A percentile compares a stretch with the other conserved stretches of the same genome.
phyloP scores from a whole-genome alignment of 2,797 vertebrate species.

The Vireo griseus region DNA sequence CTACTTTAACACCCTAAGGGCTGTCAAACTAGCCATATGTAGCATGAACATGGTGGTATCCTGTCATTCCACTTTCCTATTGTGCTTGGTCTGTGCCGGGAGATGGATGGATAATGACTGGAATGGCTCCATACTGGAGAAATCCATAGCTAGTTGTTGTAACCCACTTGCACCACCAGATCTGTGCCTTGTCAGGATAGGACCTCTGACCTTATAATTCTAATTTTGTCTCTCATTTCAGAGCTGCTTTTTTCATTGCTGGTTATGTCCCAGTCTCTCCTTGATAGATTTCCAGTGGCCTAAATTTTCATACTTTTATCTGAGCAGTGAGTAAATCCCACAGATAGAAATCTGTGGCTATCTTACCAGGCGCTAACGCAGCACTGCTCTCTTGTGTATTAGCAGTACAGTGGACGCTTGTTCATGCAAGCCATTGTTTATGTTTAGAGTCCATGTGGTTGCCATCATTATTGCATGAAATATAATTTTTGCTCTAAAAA shows the following conservation, averaged over 20 bases:
- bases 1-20: background rate
- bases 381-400: background rate
- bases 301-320: background rate
- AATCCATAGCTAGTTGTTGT: background rate
- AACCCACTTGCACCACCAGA: background rate
- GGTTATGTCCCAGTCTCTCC: background rate
- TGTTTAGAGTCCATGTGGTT: conserved; percentile 15
- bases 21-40: background rate
- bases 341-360: background rate
- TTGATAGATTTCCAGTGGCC: background rate
- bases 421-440: background rate
- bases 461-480: conserved; percentile 9
- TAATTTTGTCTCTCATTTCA: background rate
- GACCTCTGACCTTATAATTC: background rate
- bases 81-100: background rate
- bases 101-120: background rate
- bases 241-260: background rate
- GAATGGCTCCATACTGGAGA: background rate
- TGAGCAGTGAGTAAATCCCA: background rate
- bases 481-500: conserved; percentile 46
- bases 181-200: background rate
- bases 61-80: background rate
- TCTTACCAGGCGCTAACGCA: background rate
- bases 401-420: background rate
- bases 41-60: background rate